These are phyloP conservation scores for Mustela lutreola DNA, from an alignment of 2,113 vertebrate species.

Conservation along the genomic window DNA sequence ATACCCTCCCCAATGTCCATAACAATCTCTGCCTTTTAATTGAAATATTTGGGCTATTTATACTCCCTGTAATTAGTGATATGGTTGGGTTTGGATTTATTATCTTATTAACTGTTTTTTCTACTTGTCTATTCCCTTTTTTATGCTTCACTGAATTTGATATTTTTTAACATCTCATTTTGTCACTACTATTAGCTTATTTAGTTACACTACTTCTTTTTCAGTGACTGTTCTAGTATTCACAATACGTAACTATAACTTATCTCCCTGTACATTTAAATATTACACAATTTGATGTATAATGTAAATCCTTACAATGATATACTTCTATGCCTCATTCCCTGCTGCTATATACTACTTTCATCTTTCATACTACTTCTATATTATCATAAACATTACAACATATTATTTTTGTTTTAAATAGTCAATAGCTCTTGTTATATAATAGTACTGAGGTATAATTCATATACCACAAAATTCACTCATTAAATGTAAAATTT, in stretches of 20 bases:
- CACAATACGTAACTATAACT: background rate
- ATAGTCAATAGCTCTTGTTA: background rate
- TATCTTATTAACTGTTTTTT: background rate
- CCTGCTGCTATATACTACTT: background rate
- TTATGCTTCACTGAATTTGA: background rate
- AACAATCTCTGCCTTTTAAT: background rate
- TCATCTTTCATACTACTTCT: background rate
- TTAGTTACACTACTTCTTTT: background rate
- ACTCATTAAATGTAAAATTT: background rate
- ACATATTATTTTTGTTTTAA: constrained; percentile 37
- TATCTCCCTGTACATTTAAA: background rate
- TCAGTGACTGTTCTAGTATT: background rate
- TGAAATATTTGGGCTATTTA: background rate
- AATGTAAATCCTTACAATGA: background rate
- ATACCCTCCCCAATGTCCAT: too few relatives aligned
- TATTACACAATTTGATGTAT: background rate
- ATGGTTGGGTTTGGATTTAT: background rate
- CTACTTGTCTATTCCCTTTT: background rate
- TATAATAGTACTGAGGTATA: background rate
- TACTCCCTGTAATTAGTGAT: background rate
- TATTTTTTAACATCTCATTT: background rate
- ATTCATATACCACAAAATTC: background rate
- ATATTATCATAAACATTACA: background rate
- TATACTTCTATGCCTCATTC: background rate
- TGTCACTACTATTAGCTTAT: background rate